Evolutionary conservation across 2,888 invertebrate species (phyloP).

Genomic region (Trisateles emortualis): DNA sequence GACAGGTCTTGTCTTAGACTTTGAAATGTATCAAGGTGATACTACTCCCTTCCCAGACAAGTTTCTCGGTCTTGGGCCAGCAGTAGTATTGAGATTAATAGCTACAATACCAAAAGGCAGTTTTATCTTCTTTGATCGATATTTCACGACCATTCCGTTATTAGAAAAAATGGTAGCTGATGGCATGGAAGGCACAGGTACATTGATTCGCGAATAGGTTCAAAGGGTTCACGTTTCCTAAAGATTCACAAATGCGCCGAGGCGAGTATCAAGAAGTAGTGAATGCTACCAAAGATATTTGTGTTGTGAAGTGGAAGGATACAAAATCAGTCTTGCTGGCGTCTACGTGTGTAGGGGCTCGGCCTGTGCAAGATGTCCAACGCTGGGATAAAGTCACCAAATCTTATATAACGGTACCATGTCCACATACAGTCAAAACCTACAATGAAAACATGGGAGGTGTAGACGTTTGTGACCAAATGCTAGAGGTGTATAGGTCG

Average conservation of each 20-base stretch:
- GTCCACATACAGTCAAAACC: constrained; percentile 35
- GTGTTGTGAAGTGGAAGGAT: constrained; percentile 54
- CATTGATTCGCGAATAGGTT: constrained; percentile 31
- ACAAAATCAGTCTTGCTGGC: constrained; percentile 42
- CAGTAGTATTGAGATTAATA: constrained; percentile 38
- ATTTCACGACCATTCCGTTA: constrained; percentile 10
- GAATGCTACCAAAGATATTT: constrained; percentile 38
- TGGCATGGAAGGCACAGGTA: constrained; percentile 19
- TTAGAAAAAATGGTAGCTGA: constrained; percentile 37
- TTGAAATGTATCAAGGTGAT: constrained; percentile 43
- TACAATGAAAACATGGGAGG: neutral
- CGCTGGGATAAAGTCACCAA: constrained; percentile 9
- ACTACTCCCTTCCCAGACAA: constrained; percentile 24
- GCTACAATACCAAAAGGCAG: constrained; percentile 28
- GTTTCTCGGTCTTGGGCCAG: constrained; percentile 32
- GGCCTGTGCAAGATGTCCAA: constrained; percentile 29
- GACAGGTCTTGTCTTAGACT: constrained; percentile 40
- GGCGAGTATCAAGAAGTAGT: constrained; percentile 43
- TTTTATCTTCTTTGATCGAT: constrained; percentile 17
- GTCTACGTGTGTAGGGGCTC: constrained; percentile 48
- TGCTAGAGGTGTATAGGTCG: constrained; percentile 49
- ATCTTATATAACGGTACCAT: constrained; percentile 31
- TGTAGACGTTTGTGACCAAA: constrained; percentile 29
- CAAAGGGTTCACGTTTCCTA: constrained; percentile 20
- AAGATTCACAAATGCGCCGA: constrained; percentile 37